Evolutionary conservation across 1,140 invertebrate genomes (phyloP), one percentile per base, ranked within the genome.

Genomic region (Cardiocondyla obscurior): DNA sequence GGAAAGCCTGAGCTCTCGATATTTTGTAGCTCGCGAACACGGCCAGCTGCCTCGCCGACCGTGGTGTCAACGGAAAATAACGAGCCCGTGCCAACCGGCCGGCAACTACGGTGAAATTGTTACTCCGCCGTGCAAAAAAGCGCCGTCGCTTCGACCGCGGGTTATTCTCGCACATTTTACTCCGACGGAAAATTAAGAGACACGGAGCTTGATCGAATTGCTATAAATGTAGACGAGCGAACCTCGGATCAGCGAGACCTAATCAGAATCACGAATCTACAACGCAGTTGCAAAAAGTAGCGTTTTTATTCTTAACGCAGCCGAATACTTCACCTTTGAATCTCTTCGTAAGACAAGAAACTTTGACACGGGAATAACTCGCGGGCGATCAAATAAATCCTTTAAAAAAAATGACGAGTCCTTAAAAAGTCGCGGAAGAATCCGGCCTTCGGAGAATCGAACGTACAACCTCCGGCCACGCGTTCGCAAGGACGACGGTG

Each of bases 41-140:
- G 74, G 36, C 6, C 58, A 42, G 12, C n/a, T n/a, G n/a, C 19
- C 19, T 62, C 42, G 33, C 22, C 58, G n/a, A n/a, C 39, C 8
- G 74, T 46, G 74, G 60, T 77, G 46, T 53, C 74, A 79, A 79
- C 74, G 16, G 74, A 79, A 69, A 79, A 46, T 69, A 79, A 79
- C 62, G 74, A 67, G 62, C 46, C 69, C 33, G 22, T 22, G 30
- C 58, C 73, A 2, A 49, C 12, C 44, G n/a, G 73, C 16, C 57
- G 14, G n/a, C n/a, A n/a, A n/a, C 33, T 30, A n/a, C 46, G 62
- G 62, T 79, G 74, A 79, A 79, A 79, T 79, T 79, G 62, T 79
- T n/a, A n/a, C n/a, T 69, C 36, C 49, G 33, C 36, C 39, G 62
- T 46, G 14, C 53, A 69, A 79, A n/a, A 79, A 79, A 79, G 46